phyloP scores from a whole-genome alignment of 2,797 vertebrate species.

The Carcharodon carcharias region DNA sequence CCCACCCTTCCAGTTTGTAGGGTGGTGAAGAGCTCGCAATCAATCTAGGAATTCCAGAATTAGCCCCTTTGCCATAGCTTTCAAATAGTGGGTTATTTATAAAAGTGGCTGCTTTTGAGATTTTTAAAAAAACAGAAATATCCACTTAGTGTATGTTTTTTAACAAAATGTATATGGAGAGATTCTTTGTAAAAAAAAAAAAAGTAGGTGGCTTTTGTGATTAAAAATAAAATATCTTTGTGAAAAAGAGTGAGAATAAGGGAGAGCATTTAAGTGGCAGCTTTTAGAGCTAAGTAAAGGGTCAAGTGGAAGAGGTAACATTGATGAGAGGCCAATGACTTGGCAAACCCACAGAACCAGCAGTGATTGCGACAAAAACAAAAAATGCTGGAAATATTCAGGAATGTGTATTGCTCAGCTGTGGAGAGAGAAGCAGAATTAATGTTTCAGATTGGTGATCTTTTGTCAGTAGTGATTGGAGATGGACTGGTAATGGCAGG shows the following conservation, averaged over 20 bases:
- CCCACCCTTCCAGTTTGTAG: neutral
- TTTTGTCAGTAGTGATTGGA: neutral
- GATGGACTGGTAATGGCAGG: neutral
- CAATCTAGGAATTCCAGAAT: neutral
- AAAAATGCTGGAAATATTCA: too few relatives aligned
- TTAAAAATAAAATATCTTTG: neutral
- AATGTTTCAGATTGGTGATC: too few relatives aligned
- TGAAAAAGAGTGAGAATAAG: neutral
- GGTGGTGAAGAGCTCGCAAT: neutral
- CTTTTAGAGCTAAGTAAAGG: neutral
- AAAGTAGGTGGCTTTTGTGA: neutral
- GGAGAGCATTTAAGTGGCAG: neutral
- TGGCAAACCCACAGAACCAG: neutral
- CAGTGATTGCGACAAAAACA: too few relatives aligned
- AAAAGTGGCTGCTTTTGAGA: neutral
- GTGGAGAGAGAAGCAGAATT: too few relatives aligned
- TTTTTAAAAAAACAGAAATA: too few relatives aligned
- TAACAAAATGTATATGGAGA: neutral
- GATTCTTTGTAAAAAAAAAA: neutral
- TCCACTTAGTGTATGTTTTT: too few relatives aligned
- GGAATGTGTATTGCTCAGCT: too few relatives aligned
- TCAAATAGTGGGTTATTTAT: neutral
- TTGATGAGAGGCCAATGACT: neutral
- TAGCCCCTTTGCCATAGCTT: neutral
- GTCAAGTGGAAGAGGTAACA: neutral